These are phyloP conservation scores for Nineta flava DNA, from an alignment of 2,888 invertebrate genomes.

Conservation along the genomic window DNA sequence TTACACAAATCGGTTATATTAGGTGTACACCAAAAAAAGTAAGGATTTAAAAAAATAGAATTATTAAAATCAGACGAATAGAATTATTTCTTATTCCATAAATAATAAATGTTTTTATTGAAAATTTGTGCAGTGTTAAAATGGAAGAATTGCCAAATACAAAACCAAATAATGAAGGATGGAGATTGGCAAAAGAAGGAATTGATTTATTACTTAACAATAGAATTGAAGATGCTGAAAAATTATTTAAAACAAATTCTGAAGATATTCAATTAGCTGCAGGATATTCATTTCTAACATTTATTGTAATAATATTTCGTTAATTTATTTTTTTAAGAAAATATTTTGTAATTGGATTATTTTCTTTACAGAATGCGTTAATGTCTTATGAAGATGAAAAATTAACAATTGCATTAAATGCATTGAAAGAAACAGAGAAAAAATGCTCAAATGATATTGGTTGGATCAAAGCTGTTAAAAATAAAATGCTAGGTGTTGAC, in stretches of 20 bases:
- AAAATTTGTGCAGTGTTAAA: no score
- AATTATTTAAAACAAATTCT: slow-evolving; percentile 26
- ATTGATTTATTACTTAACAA: slow-evolving; percentile 32
- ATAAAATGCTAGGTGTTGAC: slow-evolving; percentile 27
- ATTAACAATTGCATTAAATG: slow-evolving; percentile 35
- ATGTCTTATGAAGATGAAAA: slow-evolving; percentile 56
- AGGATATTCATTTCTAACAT: slow-evolving; percentile 30
- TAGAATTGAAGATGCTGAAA: slow-evolving; percentile 27
- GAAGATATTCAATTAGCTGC: slow-evolving; percentile 30
- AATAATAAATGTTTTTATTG: no score
- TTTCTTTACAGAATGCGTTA: slow-evolving; percentile 39
- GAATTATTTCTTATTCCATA: no score
- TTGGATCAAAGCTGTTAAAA: slow-evolving; percentile 37
- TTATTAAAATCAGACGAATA: no score
- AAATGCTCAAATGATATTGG: slow-evolving; percentile 35
- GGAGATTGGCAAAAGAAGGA: slow-evolving; percentile 28
- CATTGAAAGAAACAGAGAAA: slow-evolving; percentile 42
- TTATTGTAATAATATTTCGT: slow-evolving; percentile 25
- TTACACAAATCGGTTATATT: no score
- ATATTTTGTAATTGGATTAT: neutral
- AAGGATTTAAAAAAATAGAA: no score
- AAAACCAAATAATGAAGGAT: slow-evolving; percentile 15
- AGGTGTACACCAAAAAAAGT: no score
- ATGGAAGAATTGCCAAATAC: neutral
- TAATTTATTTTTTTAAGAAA: neutral